These are phyloP conservation scores for Aurelia sp. DNA, from an alignment of 30 jellyfish, hydroid and myxozoan species.

Conservation along the genomic window DNA sequence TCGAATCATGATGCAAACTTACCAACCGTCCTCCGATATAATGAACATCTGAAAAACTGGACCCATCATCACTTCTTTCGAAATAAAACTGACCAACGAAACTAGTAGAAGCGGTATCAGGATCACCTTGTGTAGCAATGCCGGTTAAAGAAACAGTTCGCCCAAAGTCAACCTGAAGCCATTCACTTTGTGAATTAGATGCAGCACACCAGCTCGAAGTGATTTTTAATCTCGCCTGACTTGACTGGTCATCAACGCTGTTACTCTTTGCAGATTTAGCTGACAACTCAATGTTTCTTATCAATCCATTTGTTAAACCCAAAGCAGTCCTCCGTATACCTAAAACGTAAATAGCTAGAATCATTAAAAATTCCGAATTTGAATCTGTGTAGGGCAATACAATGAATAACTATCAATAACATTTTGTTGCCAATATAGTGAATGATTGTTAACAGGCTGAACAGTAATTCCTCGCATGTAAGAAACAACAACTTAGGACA, in stretches of 20 bases:
- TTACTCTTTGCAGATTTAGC: neutral
- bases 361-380: too few species aligned
- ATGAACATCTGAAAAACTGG: neutral
- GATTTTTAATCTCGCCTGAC: slow-evolving; percentile 2
- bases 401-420: too few species aligned
- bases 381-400: too few species aligned
- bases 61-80: neutral
- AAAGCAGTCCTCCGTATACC: neutral
- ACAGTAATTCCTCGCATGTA: too few species aligned
- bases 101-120: neutral
- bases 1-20: too few species aligned
- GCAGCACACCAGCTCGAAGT: slow-evolving; percentile 1
- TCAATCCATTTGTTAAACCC: neutral
- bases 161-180: slow-evolving; percentile 9
- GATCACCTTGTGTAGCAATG: slow-evolving; percentile 3
- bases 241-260: neutral
- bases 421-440: too few species aligned
- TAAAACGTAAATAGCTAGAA: neutral
- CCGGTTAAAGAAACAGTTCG: neutral
- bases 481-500: too few species aligned
- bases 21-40: neutral
- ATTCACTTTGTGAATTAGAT: neutral
- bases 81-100: neutral
- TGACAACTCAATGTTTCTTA: neutral
- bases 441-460: too few species aligned